Evolutionary conservation across 2,113 vertebrate genomes (phyloP).

Genomic region (Stictonetta naevosa): DNA sequence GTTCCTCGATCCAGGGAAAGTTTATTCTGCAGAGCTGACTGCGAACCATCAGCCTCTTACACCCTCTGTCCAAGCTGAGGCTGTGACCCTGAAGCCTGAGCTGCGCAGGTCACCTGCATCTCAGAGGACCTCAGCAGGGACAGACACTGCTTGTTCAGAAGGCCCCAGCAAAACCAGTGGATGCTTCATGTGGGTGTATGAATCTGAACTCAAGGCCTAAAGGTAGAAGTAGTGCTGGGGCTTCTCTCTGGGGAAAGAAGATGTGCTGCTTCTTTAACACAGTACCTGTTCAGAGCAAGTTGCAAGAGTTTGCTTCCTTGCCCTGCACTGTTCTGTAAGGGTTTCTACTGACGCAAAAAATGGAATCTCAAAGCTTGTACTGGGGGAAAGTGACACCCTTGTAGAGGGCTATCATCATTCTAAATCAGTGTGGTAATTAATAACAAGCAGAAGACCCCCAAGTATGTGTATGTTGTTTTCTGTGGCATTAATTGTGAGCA

Average conservation of each 20-base stretch:
- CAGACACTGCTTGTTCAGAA: too few relatives aligned
- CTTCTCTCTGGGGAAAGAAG: background rate
- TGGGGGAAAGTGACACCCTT: background rate
- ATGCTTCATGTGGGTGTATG: too few relatives aligned
- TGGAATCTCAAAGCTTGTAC: background rate
- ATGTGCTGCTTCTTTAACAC: background rate
- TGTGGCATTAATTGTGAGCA: background rate
- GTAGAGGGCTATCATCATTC: background rate
- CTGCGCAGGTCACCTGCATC: rapidly evolving
- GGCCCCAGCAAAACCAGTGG: background rate
- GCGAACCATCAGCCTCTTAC: rapidly evolving
- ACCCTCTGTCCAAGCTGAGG: rapidly evolving
- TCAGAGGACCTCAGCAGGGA: background rate
- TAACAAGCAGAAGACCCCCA: background rate
- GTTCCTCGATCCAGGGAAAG: background rate
- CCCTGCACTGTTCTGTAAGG: background rate
- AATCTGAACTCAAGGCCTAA: background rate
- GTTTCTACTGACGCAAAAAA: background rate
- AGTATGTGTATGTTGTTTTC: background rate
- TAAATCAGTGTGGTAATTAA: background rate
- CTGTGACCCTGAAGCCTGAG: background rate
- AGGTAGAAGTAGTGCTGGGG: background rate
- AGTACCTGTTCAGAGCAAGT: background rate
- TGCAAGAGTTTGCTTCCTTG: background rate
- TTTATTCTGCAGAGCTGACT: background rate